These are phyloP conservation scores for Lithophane socia DNA, from an alignment of 2,888 invertebrate genomes.

Conservation along the genomic window DNA sequence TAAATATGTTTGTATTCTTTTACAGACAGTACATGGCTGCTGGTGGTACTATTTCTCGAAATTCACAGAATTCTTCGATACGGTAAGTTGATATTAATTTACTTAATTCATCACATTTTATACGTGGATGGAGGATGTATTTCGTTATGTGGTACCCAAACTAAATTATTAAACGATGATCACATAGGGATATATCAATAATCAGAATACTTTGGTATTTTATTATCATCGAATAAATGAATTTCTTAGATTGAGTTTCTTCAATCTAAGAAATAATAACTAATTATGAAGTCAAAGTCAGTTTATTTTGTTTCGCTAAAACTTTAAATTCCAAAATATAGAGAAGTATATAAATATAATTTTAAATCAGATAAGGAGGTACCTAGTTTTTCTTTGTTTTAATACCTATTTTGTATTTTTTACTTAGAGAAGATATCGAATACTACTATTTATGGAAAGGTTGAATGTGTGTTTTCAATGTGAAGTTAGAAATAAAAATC, in stretches of 20 bases:
- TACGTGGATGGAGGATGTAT: too few species aligned
- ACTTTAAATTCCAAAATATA: neutral
- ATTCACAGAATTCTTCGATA: constrained; percentile 98
- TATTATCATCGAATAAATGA: neutral
- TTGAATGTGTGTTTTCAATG: neutral
- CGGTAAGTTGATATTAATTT: constrained; percentile 88
- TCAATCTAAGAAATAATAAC: neutral
- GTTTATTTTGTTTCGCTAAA: neutral
- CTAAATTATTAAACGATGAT: neutral
- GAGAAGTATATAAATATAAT: neutral
- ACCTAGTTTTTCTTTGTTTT: neutral
- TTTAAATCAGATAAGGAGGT: neutral
- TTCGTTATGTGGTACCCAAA: neutral
- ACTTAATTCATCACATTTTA: neutral
- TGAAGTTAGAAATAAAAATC: neutral
- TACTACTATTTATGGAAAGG: neutral
- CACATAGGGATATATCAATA: neutral
- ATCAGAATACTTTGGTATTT: neutral
- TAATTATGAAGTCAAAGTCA: neutral
- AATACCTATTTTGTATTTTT: neutral
- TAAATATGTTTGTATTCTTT: constrained; percentile 62
- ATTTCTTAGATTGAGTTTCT: neutral
- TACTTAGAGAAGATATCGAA: neutral
- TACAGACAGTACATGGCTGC: constrained; percentile 95
- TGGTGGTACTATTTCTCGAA: constrained; percentile 99